Evolutionary conservation across 2,888 invertebrate species (phyloP), one percentile per base, ranked within the genome.

Genomic region (Drosophila atripex): DNA sequence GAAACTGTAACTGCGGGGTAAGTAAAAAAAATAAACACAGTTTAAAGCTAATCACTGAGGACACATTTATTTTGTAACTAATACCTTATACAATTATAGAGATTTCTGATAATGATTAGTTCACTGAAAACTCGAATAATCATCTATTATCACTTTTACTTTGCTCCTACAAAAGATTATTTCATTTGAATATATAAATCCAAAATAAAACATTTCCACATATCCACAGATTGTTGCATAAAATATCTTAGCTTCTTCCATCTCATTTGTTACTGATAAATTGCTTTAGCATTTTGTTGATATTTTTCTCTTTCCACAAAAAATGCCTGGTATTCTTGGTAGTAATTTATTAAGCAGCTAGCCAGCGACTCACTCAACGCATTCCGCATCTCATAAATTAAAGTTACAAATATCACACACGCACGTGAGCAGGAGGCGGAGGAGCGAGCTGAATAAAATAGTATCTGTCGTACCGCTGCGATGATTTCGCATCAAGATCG

Each of bases 321-420:
- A 72, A 65, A 83, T 80, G 55, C 63, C 61, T 63, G 80, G 80
- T 72, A 80, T 82, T 79, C 43, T 72, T 49, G 45, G 56, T 55
- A 49, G 55, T 83, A 86, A 82, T 86, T 86, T 82, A 82, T 82
- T 68, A 68, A 72, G 41, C 47, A 69, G 72, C 59, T 47, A 66
- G 51, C 43, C 61, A 57, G 54, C 71, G 63, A 68, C 70, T 77
- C 77, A 73, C 58, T 78, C 73, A 55, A 43, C 70, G 68, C 78
- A 65, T 65, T 54, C 51, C 63, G 41, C 72, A 74, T 66, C 47
- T 75, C 80, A 86, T 82, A 86, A 82, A 82, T 82, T 83, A 69
- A 71, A 76, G 76, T 82, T 82, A 70, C 84, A 75, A 63, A 64
- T 73, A 69, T 56, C 58, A 39, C 69, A 51, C n/a, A 64, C 71